Conservation (phyloP, 2,113 vertebrate species). For the Paraplagusia blochii region DNA sequence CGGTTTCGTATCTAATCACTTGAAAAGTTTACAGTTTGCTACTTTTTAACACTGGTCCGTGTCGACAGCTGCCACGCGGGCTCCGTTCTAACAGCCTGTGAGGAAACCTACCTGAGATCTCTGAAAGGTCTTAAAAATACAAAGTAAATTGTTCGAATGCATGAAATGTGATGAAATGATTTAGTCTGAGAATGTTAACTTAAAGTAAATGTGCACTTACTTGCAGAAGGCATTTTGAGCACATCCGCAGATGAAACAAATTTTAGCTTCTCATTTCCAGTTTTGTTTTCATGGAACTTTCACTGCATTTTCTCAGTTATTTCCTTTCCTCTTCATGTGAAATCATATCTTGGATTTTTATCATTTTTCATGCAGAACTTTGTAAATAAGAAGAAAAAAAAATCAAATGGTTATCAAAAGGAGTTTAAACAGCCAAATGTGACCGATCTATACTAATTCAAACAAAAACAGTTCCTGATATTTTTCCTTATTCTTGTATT, state of each 20-base stretch:
- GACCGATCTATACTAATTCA: too few species aligned
- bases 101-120: conserved; percentile 8
- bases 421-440: conserved; percentile 72
- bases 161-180: background rate
- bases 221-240: conserved; percentile 29
- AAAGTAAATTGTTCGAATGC: conserved; percentile 11
- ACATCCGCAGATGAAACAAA: conserved; percentile 12
- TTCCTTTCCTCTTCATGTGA: conserved; percentile 32
- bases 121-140: background rate
- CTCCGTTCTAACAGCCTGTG: background rate
- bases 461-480: conserved; percentile 24
- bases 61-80: conserved; percentile 16
- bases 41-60: conserved; percentile 30
- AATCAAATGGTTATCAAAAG: conserved; percentile 64
- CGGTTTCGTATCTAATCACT: conserved; percentile 11
- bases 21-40: conserved; percentile 44
- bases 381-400: too few species aligned
- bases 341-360: conserved; percentile 41
- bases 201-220: conserved; percentile 30
- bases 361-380: conserved; percentile 54
- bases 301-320: conserved; percentile 7
- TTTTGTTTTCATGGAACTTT: conserved; percentile 20
- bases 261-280: conserved; percentile 6
- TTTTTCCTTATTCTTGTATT: conserved; percentile 21
- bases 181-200: conserved; percentile 9